phyloP scores from a whole-genome alignment of 2,113 vertebrate species.

The Anguilla japonica region DNA sequence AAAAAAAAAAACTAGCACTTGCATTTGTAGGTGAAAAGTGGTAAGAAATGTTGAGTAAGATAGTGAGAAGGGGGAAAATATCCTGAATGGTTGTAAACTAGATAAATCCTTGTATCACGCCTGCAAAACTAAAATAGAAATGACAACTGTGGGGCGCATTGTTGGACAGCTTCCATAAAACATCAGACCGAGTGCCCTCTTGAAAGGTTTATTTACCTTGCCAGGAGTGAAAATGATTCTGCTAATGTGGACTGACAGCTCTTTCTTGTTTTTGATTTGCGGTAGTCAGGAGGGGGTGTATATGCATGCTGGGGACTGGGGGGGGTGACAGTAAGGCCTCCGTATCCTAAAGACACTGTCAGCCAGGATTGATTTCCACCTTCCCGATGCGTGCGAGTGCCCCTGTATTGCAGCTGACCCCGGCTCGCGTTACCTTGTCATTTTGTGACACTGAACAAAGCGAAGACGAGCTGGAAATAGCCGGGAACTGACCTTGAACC shows the following conservation, averaged over 20 bases:
- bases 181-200: slow-evolving; percentile 6
- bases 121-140: not conserved
- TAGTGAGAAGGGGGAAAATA: not conserved
- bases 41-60: not conserved
- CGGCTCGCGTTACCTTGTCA: slow-evolving; percentile 92
- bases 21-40: not conserved
- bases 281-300: slow-evolving; percentile 19
- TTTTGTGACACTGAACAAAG: slow-evolving; percentile 86
- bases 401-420: slow-evolving; percentile 95
- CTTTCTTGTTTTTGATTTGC: slow-evolving; percentile 73
- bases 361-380: slow-evolving; percentile 90
- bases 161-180: not conserved
- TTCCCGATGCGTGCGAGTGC: slow-evolving; percentile 80
- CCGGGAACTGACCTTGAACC: slow-evolving; percentile 90
- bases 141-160: slow-evolving; percentile 1
- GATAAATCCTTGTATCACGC: not conserved
- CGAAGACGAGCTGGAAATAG: slow-evolving; percentile 93
- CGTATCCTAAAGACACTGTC: slow-evolving; percentile 98
- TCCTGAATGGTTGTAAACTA: not conserved
- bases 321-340: slow-evolving; percentile 79
- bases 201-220: slow-evolving; percentile 72
- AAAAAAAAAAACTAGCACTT: no score
- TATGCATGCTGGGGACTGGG: slow-evolving; percentile 23
- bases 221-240: slow-evolving; percentile 71
- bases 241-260: slow-evolving; percentile 80